Conservation (phyloP, 2,113 vertebrate genomes). For the Lontra canadensis region DNA sequence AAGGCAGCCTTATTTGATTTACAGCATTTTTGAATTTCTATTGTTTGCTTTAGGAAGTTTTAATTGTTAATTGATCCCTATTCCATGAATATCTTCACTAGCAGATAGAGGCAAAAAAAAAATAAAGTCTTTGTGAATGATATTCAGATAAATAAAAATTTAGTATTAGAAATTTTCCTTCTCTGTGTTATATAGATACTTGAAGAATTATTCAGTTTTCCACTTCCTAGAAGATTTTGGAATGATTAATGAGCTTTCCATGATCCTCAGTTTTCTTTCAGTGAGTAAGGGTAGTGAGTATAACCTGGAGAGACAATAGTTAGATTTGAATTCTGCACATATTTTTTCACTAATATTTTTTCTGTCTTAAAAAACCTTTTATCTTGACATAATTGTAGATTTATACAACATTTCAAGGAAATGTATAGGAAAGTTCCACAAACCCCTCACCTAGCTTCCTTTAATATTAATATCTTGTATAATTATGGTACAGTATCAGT, state of each 20-base stretch:
- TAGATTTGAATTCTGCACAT: neutral
- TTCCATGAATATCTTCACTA: neutral
- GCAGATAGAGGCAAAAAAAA: neutral
- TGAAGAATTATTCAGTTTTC: neutral
- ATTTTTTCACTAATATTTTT: neutral
- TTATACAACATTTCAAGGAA: neutral
- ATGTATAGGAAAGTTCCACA: neutral
- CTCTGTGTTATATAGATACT: neutral
- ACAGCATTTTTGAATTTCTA: neutral
- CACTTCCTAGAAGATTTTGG: neutral
- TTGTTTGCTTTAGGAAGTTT: neutral
- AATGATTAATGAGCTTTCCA: neutral
- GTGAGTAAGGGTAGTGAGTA: neutral
- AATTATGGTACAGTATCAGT: neutral
- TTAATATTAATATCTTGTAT: neutral
- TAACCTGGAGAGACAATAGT: neutral
- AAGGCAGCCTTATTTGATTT: neutral
- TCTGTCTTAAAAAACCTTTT: neutral
- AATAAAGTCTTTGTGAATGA: neutral
- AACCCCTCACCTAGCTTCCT: neutral
- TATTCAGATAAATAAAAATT: neutral
- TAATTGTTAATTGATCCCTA: neutral
- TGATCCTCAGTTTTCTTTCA: neutral
- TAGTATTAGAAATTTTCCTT: neutral
- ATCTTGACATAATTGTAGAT: neutral